Evolutionary conservation across 2,113 vertebrate genomes (phyloP), one percentile per base, ranked within the genome.

Genomic region (Oxygymnocypris stewartii): DNA sequence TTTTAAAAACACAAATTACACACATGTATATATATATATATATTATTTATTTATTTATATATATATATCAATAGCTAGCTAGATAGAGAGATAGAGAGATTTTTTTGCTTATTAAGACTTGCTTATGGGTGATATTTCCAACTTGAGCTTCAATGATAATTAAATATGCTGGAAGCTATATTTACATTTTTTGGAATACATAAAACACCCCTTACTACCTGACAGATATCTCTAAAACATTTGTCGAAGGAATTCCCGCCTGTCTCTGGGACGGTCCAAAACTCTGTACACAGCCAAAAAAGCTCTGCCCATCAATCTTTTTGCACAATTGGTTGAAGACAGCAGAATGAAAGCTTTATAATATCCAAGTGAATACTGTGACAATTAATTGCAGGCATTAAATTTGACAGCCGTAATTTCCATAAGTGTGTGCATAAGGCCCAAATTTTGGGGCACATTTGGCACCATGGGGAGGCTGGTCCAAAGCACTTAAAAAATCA

Each of bases 401-500:
- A 18, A 31, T 73, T 73, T 73, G 35, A 73, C 16, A 12, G 35
- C 35, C 7, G 1, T 73, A 20, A 73, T 73, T 40, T 73, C 6
- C 31, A 18, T 40, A 54, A 54, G 75, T 79, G 76, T 54, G 76
- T 7, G 63, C 2, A 6, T 0, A 28, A 65, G 61, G 10, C 1
- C 9, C 16, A 0, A 67, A 31, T 67, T 67, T 31, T 31, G 13
- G 63, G 63, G 31, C 28, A 31, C 18, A 57, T 57, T 20, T 87
- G 49, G 2, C 8, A 35, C 76, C 51, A 79, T 67, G 25, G 4
- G 77, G 12, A 47, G 11, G 14, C 51, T 8, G 77, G 63, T 61
- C 63, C 76, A 35, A 73, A 51, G n/a, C 73, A 87, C 11, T 67
- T 77, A 40, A 77, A 54, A 77, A 49, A 59, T 25, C 35, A 65